Conservation (phyloP, 2,113 vertebrate genomes). For the Puma concolor region DNA sequence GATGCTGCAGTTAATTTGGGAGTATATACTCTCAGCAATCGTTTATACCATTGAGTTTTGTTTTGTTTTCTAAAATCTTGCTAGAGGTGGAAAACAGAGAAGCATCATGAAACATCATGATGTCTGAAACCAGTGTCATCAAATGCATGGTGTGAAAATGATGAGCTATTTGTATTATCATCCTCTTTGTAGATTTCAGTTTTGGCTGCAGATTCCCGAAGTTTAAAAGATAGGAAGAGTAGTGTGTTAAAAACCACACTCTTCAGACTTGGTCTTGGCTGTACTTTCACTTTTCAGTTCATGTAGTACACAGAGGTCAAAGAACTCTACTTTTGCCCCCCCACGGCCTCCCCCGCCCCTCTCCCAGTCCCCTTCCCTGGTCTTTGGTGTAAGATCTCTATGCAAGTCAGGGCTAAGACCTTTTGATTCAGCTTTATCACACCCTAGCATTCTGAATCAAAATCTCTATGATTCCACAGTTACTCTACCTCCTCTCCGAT, state of each 20-base stretch:
- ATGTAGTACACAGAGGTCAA: background rate
- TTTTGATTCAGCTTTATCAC: background rate
- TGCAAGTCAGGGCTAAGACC: background rate
- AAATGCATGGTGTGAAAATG: background rate
- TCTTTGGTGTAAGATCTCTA: background rate
- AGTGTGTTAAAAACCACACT: background rate
- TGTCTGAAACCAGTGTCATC: background rate
- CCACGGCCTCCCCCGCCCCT: background rate
- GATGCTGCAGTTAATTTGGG: background rate
- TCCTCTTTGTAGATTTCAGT: background rate
- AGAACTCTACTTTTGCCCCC: background rate
- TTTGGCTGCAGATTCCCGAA: background rate
- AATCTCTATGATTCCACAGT: background rate
- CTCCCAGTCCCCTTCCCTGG: too few relatives aligned
- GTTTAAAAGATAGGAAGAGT: background rate
- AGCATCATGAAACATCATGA: background rate
- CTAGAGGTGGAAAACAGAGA: conserved; percentile 7
- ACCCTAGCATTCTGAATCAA: background rate
- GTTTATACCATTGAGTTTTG: background rate
- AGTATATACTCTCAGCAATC: background rate
- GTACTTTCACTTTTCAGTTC: background rate
- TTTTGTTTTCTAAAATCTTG: conserved; percentile 20
- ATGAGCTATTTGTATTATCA: background rate
- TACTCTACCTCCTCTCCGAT: background rate
- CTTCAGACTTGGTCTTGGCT: background rate